Percentiles rank a stretch among this genome's conserved stretches.
These are phyloP conservation scores for Euplexia lucipara DNA, from an alignment of 2,888 invertebrate genomes.

Conservation along the genomic window DNA sequence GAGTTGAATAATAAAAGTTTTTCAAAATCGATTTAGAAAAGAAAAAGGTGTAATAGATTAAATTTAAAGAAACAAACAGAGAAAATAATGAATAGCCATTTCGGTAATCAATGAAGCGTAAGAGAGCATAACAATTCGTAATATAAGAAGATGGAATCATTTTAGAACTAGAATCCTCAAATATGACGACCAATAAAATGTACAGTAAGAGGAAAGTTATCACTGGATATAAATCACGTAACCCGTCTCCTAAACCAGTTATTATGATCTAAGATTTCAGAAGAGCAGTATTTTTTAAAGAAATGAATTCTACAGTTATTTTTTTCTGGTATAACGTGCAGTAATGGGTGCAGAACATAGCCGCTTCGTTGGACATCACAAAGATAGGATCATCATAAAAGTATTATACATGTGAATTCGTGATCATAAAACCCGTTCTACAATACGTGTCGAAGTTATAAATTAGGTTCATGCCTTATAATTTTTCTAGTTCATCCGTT, in stretches of 20 bases:
- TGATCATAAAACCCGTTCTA: slow-evolving; percentile 39
- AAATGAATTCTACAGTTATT: slow-evolving; percentile 61
- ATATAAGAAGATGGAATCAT: slow-evolving; percentile 6
- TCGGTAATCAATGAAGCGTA: slow-evolving; percentile 71
- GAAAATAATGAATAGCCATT: slow-evolving; percentile 67
- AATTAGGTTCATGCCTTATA: slow-evolving; percentile 13
- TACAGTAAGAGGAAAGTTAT: slow-evolving; percentile 50
- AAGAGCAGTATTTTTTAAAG: slow-evolving; percentile 48
- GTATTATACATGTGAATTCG: slow-evolving; percentile 39
- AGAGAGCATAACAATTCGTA: slow-evolving; percentile 47
- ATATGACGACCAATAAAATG: slow-evolving; percentile 19
- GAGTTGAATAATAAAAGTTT: slow-evolving; percentile 40
- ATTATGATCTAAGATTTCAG: slow-evolving; percentile 60
- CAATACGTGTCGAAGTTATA: slow-evolving; percentile 34
- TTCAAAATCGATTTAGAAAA: slow-evolving; percentile 34
- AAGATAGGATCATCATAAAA: slow-evolving; percentile 57
- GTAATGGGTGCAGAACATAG: slow-evolving; percentile 73
- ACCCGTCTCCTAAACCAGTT: slow-evolving; percentile 54
- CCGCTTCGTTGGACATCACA: slow-evolving; percentile 64
- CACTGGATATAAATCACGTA: slow-evolving; percentile 53
- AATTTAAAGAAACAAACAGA: slow-evolving; percentile 65
- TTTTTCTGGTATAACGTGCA: slow-evolving; percentile 55
- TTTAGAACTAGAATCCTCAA: slow-evolving; percentile 1
- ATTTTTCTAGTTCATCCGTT: slow-evolving; percentile 20
- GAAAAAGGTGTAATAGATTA: slow-evolving; percentile 66